Conservation (phyloP, 2,113 vertebrate species). For the Festucalex cinctus region DNA sequence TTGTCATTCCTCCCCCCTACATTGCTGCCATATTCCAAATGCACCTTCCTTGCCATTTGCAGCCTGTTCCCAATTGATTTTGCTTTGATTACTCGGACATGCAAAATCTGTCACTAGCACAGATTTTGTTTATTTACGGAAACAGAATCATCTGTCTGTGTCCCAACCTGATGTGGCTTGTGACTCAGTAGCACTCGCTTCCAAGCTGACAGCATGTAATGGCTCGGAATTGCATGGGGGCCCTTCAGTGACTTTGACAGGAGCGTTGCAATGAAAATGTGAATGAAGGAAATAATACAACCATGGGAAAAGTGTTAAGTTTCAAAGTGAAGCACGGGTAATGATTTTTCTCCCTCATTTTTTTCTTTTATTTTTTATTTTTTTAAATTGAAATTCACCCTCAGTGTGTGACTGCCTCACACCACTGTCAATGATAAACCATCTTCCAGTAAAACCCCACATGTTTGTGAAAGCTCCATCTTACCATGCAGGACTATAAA, state of each 20-base stretch:
- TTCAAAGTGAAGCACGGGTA: background rate
- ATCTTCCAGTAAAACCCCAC: no score
- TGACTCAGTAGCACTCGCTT: background rate
- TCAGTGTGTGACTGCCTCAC: background rate
- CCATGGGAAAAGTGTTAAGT: background rate
- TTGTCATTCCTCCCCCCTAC: background rate
- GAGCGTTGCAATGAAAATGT: constrained; percentile 18
- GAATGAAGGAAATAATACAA: background rate
- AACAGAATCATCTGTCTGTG: constrained; percentile 14
- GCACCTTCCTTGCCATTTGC: background rate
- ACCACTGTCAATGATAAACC: no score
- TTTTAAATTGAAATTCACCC: background rate
- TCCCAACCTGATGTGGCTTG: background rate
- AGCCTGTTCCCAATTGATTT: constrained; percentile 16
- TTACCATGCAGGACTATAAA: no score
- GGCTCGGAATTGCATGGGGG: constrained; percentile 12
- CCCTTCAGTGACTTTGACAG: background rate
- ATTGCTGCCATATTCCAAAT: background rate
- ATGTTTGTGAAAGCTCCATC: no score
- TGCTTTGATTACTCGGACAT: constrained; percentile 8
- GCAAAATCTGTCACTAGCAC: constrained; percentile 3
- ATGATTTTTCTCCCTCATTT: background rate
- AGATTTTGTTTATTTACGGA: constrained; percentile 15
- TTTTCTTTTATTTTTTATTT: background rate
- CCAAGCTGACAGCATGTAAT: constrained; percentile 27